phyloP scores from a whole-genome alignment of 2,797 vertebrate species.

The Anguilla megastoma region DNA sequence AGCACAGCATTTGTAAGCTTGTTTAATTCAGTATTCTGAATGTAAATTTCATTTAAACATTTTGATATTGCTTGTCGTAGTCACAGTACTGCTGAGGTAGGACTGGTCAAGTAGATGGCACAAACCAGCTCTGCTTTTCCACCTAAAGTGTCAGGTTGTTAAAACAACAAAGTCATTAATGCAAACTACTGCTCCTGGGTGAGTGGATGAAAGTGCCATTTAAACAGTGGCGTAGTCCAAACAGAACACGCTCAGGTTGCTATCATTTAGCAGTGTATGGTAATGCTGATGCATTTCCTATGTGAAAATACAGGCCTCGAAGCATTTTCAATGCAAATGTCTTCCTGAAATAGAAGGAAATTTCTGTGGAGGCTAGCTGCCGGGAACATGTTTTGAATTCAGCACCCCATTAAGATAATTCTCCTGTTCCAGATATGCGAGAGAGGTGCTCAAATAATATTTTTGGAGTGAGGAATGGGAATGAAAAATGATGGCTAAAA shows the following conservation, averaged over 20 bases:
- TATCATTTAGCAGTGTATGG: constrained; percentile 1
- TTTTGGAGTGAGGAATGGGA: background rate
- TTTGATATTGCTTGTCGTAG: constrained; percentile 34
- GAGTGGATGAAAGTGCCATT: constrained; percentile 30
- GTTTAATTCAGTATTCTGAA: constrained; percentile 14
- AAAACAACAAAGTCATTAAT: constrained; percentile 48
- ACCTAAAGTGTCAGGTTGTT: constrained; percentile 32
- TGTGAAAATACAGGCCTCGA: background rate
- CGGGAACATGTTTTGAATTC: background rate
- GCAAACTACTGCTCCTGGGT: constrained; percentile 29
- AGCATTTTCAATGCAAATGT: constrained; percentile 9
- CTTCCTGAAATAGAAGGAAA: background rate
- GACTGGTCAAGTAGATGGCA: constrained; percentile 43
- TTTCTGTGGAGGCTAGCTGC: background rate
- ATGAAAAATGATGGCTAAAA: constrained; percentile 1
- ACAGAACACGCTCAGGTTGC: background rate
- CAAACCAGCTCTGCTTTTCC: constrained; percentile 7
- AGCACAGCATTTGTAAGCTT: constrained; percentile 7
- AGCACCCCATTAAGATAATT: background rate
- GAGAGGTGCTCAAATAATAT: background rate
- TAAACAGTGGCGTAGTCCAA: background rate
- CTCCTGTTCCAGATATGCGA: background rate
- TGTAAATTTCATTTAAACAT: constrained; percentile 28
- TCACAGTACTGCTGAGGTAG: background rate
- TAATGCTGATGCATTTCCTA: background rate